Evolutionary conservation across 1,140 invertebrate genomes (phyloP).

Genomic region (Bactericera cockerelli): DNA sequence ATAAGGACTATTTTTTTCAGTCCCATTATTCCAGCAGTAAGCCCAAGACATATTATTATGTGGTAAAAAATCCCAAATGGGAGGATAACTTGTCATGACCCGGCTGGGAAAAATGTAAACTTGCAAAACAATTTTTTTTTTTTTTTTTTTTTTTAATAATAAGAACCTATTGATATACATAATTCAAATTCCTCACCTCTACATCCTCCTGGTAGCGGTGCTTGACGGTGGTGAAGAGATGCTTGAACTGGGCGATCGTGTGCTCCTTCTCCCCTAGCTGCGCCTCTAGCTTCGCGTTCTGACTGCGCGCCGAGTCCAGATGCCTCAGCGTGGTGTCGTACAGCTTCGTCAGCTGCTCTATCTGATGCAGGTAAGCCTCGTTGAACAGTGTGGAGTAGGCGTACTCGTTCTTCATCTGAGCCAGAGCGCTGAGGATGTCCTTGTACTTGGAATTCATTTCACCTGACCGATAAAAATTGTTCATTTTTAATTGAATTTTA

Average conservation of each 20-base stretch:
- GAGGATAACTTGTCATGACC: no score
- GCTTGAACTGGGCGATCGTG: slow-evolving; percentile 30
- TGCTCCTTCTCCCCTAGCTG: slow-evolving; percentile 32
- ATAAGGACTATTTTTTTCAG: no score
- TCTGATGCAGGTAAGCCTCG: slow-evolving; percentile 31
- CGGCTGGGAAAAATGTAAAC: no score
- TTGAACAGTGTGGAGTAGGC: slow-evolving; percentile 14
- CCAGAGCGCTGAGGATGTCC: not conserved
- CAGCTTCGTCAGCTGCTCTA: slow-evolving; percentile 28
- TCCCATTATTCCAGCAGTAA: no score
- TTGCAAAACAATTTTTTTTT: no score
- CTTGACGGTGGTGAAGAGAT: slow-evolving; percentile 33
- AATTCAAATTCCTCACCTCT: no score
- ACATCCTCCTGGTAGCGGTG: slow-evolving; percentile 36
- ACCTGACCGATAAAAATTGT: no score
- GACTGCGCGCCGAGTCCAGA: slow-evolving; percentile 32
- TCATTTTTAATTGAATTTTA: no score
- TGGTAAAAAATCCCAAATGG: no score
- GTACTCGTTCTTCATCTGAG: not conserved
- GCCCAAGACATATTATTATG: no score
- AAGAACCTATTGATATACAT: no score
- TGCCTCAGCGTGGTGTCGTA: slow-evolving; percentile 30
- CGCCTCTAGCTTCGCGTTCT: slow-evolving; percentile 34
- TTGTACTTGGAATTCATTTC: slow-evolving; percentile 6
- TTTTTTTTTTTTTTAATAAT: no score